Base-by-base conservation (phyloP, 2,888 invertebrate species). In the Parnassius mnemosyne region DNA sequence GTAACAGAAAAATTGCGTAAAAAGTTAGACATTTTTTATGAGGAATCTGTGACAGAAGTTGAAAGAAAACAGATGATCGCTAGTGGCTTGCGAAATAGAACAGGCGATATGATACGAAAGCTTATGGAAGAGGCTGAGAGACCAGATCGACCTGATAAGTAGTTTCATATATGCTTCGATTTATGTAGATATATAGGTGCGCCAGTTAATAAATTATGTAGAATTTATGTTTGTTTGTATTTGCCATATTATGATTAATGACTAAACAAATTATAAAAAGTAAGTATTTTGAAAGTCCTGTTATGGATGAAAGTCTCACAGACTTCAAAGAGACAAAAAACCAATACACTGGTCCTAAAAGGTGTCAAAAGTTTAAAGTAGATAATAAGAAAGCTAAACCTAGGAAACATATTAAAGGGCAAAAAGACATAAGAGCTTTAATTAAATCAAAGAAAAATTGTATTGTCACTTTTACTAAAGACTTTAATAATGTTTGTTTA, bases 401-500 rank as follows among this genome's bases (percentile, higher is more conserved):
- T 34, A 60, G 52, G 16, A 85, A 76, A 66, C 80, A 72, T 63
- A 66, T 71, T 7, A 87, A 83, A 71, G 85, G 84, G 1, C 89
- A 89, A 61, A 89, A 83, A 73, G 89, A 91, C 65, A 92, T 91
- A 65, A 76, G 86, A 68, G 76, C 73, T 57, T 80, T 76, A 42
- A 72, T 91, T n/a, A 81, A 84, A 57, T 65, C 75, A 10, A 85
- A 84, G 64, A 84, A 83, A 67, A 85, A 79, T 74, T 87, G 90
- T 61, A 72, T 89, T 52, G 68, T 89, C 60, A 68, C 80, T 20
- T 92, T 89, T 72, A 75, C 87, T 10, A 81, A 87, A 63, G 79
- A 84, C 65, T 92, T 85, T 83, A 85, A 84, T 71, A 80, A 74
- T 73, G 85, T 90, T 65, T 93, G 86, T 68, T 82, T 80, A 64